These are phyloP conservation scores for Bothrops jararaca DNA, from an alignment of 2,113 vertebrate genomes.

Conservation along the genomic window DNA sequence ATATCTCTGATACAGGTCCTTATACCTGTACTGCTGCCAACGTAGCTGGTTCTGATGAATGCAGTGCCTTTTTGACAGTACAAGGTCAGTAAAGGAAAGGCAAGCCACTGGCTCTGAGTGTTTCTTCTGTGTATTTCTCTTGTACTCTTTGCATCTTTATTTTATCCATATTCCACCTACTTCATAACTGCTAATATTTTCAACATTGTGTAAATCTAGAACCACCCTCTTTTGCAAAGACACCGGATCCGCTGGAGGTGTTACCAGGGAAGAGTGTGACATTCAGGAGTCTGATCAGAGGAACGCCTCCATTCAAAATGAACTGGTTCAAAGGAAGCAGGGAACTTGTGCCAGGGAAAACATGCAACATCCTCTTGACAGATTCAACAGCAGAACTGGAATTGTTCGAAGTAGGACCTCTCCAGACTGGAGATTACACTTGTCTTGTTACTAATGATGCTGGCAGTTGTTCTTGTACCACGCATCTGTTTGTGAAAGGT, in stretches of 20 bases:
- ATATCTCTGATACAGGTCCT: conserved; percentile 80
- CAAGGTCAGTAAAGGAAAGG: conserved; percentile 84
- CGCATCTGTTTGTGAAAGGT: conserved; percentile 94
- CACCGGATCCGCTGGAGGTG: conserved; percentile 87
- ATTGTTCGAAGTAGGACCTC: conserved; percentile 76
- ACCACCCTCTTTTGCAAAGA: conserved; percentile 91
- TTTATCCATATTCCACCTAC: conserved; percentile 26
- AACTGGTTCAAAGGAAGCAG: conserved; percentile 93
- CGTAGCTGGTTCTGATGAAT: conserved; percentile 85
- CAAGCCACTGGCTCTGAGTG: neutral
- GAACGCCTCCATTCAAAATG: conserved; percentile 88
- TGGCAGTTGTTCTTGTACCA: conserved; percentile 86
- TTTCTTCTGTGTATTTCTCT: conserved; percentile 32
- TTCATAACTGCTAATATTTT: neutral
- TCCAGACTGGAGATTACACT: conserved; percentile 88
- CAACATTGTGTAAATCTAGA: conserved; percentile 69
- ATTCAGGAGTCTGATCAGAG: conserved; percentile 85
- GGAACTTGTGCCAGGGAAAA: conserved; percentile 79
- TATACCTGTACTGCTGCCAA: conserved; percentile 90
- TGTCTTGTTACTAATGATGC: conserved; percentile 92
- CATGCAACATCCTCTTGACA: conserved; percentile 79
- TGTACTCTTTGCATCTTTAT: neutral
- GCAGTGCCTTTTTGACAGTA: conserved; percentile 80
- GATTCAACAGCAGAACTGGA: conserved; percentile 82
- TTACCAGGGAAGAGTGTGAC: conserved; percentile 82